Conservation (phyloP, 1,140 invertebrate species). For the Drosophila aff. region DNA sequence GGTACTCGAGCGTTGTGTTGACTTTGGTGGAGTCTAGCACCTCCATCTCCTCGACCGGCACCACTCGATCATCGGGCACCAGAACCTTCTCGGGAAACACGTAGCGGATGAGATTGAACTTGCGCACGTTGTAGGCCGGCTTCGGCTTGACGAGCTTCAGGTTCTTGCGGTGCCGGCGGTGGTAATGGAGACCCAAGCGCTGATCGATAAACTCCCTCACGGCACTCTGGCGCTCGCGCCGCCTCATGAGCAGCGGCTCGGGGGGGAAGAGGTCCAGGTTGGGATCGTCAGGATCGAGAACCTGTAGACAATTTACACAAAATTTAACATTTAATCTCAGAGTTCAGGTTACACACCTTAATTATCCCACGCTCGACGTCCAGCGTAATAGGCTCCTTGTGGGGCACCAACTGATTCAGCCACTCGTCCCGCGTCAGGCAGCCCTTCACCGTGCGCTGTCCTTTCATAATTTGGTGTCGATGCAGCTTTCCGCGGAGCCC, state of each 20-base stretch:
- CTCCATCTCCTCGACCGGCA: constrained; percentile 45
- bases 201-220: constrained; percentile 64
- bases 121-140: constrained; percentile 63
- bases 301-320: neutral
- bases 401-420: constrained; percentile 73
- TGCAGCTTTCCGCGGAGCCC: constrained; percentile 74
- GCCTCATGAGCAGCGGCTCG: constrained; percentile 30
- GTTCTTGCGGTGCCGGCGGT: constrained; percentile 72
- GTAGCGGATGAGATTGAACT: constrained; percentile 81
- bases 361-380: constrained; percentile 75
- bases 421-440: constrained; percentile 79
- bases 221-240: constrained; percentile 52
- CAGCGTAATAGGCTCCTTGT: constrained; percentile 71
- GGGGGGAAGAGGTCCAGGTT: constrained; percentile 70
- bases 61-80: constrained; percentile 42
- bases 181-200: constrained; percentile 71
- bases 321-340: neutral
- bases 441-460: constrained; percentile 66
- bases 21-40: constrained; percentile 57
- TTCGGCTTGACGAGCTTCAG: constrained; percentile 68
- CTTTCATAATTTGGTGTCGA: constrained; percentile 69
- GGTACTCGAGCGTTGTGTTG: constrained; percentile 67
- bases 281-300: constrained; percentile 72
- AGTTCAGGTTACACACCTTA: constrained; percentile 27
- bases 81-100: constrained; percentile 65